Percentiles rank a stretch among this genome's conserved stretches.
Conservation (phyloP, 2,113 vertebrate genomes). For the Muntiacus muntjak region DNA sequence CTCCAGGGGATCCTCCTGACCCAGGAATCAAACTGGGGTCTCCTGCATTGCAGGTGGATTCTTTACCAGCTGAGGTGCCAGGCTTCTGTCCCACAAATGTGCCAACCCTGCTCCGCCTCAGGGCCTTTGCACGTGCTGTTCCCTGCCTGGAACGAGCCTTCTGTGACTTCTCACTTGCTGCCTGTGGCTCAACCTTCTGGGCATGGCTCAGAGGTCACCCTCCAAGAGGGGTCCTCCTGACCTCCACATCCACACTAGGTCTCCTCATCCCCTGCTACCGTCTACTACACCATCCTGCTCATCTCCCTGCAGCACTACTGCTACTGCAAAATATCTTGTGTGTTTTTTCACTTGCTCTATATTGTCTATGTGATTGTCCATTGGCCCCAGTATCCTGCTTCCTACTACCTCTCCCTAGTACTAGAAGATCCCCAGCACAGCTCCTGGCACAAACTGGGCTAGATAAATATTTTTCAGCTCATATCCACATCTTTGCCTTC, state of each 20-base stretch:
- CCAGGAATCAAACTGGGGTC: neutral
- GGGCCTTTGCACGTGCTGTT: neutral
- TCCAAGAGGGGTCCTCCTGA: neutral
- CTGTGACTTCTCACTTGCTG: neutral
- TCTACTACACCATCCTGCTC: neutral
- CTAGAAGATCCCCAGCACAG: neutral
- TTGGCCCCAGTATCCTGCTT: neutral
- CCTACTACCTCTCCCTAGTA: neutral
- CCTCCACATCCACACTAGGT: neutral
- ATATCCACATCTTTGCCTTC: neutral
- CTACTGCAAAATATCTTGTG: too few species aligned
- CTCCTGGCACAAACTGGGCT: neutral
- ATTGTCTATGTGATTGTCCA: neutral
- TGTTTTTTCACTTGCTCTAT: neutral
- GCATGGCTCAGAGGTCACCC: neutral
- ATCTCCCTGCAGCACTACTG: neutral
- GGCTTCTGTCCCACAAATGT: neutral
- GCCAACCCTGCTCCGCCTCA: neutral
- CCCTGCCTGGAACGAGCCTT: neutral
- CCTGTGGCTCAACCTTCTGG: neutral
- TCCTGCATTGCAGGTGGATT: neutral
- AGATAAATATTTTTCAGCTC: neutral
- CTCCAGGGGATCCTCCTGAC: neutral
- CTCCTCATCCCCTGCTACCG: rapidly evolving
- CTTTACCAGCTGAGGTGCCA: neutral